Percentiles rank a stretch among this genome's conserved stretches.
phyloP scores from a whole-genome alignment of 2,797 vertebrate genomes.

The Cossypha caffra region DNA sequence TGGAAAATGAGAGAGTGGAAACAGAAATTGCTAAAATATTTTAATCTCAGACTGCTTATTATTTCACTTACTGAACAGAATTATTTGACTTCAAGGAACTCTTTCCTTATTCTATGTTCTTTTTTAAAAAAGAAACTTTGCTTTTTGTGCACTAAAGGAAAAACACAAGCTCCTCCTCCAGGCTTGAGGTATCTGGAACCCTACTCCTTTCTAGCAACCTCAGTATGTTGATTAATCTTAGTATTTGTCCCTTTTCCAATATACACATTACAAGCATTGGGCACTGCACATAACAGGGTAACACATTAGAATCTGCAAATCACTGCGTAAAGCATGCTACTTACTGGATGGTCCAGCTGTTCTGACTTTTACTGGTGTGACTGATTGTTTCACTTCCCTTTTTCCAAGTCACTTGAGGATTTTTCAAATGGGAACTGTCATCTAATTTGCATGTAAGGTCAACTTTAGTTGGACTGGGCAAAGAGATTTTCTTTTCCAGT shows the following conservation, averaged over 20 bases:
- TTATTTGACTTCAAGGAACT: neutral
- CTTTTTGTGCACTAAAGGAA: neutral
- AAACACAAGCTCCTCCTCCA: neutral
- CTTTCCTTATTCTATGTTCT: neutral
- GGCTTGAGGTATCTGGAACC: neutral
- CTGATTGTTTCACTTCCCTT: constrained; percentile 71
- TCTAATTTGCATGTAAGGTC: constrained; percentile 80
- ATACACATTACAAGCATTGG: neutral
- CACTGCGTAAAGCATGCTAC: neutral
- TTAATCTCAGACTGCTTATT: neutral
- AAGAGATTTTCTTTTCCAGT: constrained; percentile 25
- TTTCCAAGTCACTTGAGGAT: constrained; percentile 80
- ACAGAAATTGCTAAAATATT: neutral
- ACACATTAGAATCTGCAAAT: neutral
- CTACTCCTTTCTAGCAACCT: neutral
- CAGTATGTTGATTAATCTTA: neutral
- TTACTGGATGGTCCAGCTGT: constrained; percentile 62
- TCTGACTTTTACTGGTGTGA: constrained; percentile 42
- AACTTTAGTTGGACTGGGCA: constrained; percentile 62
- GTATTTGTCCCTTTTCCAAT: neutral
- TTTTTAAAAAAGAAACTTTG: neutral
- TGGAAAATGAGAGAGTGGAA: neutral
- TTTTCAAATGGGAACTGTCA: constrained; percentile 9
- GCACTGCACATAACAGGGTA: neutral
- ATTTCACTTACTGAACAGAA: neutral